phyloP scores from a whole-genome alignment of 2,888 invertebrate genomes.

The Idaea aversata region DNA sequence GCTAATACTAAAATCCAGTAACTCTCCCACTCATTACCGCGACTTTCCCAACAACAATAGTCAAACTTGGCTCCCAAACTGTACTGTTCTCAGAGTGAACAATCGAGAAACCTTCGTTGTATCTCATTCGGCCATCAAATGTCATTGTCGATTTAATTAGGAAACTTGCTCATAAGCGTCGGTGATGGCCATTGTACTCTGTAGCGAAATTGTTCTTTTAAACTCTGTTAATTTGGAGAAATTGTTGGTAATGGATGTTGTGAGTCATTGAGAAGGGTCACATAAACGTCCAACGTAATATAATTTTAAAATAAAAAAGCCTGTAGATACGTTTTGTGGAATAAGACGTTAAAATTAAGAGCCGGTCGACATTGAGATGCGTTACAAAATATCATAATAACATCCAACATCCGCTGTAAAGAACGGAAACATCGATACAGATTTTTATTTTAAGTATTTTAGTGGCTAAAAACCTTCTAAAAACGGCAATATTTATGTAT shows the following conservation, averaged over 20 bases:
- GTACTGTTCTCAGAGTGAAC: conserved; percentile 54
- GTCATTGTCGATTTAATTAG: conserved; percentile 63
- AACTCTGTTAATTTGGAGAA: neutral
- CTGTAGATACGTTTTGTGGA: neutral
- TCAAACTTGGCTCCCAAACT: conserved; percentile 37
- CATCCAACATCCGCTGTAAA: neutral
- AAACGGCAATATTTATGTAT: neutral
- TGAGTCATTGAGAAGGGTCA: neutral
- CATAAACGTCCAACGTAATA: neutral
- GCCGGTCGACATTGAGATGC: neutral
- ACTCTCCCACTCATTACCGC: conserved; percentile 35
- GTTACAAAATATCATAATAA: neutral
- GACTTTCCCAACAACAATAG: conserved; percentile 47
- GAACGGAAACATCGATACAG: neutral
- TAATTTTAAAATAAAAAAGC: neutral
- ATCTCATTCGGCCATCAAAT: conserved; percentile 68
- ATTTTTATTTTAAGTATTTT: neutral
- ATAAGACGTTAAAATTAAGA: neutral
- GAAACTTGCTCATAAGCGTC: conserved; percentile 16
- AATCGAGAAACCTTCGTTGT: conserved; percentile 62
- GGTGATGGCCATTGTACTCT: conserved; percentile 3
- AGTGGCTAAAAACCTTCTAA: neutral
- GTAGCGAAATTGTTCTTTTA: neutral
- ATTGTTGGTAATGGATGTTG: neutral
- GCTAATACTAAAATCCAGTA: conserved; percentile 14